phyloP scores from a whole-genome alignment of 2,888 invertebrate genomes.

The Amaurobius ferox region DNA sequence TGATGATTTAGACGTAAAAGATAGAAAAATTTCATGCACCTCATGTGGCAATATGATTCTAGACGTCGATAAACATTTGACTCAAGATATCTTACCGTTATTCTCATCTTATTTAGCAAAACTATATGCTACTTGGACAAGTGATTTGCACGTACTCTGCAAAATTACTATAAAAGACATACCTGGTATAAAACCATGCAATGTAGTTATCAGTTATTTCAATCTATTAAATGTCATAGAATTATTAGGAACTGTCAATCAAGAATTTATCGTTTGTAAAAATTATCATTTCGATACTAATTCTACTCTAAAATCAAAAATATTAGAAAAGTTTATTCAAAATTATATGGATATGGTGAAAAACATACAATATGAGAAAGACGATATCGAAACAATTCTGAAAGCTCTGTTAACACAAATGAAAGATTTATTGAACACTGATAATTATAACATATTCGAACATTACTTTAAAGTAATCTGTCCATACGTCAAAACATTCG shows the following conservation, averaged over 20 bases:
- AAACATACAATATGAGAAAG: slow-evolving; percentile 1
- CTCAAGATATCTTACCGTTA: neutral
- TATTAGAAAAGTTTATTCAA: slow-evolving; percentile 35
- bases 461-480: neutral
- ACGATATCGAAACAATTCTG: slow-evolving; percentile 8
- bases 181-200: slow-evolving; percentile 20
- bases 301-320: too few species aligned
- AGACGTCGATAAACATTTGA: slow-evolving; percentile 20
- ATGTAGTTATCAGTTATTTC: slow-evolving; percentile 14
- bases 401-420: slow-evolving; percentile 14
- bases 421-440: neutral
- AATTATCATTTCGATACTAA: too few species aligned
- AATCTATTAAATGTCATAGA: neutral
- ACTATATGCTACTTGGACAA: slow-evolving; percentile 18
- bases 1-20: neutral
- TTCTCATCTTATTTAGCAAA: slow-evolving; percentile 29
- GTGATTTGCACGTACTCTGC: slow-evolving; percentile 21
- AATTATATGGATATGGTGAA: slow-evolving; percentile 11
- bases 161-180: slow-evolving; percentile 2
- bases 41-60: slow-evolving; percentile 14
- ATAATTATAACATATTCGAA: neutral
- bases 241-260: slow-evolving; percentile 25
- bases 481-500: slow-evolving; percentile 6
- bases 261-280: too few species aligned
- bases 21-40: too few species aligned